A percentile compares a stretch with the other conserved stretches of the same genome.
Evolutionary conservation across 2,797 vertebrate species (phyloP).

Genomic region (Chloroceryle amazona): DNA sequence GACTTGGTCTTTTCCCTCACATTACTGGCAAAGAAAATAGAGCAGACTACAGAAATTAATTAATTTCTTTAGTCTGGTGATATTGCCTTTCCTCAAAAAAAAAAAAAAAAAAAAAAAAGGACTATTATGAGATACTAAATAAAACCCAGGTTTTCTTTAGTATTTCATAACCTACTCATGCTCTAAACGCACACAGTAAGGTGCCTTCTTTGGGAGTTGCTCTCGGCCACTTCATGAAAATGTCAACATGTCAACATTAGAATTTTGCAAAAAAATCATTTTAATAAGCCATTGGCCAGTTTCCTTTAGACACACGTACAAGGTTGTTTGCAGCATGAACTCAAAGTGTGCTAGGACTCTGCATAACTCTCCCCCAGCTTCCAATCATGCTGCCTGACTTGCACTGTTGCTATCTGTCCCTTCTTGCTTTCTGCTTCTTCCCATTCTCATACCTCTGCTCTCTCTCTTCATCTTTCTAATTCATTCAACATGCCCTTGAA

Average conservation of each 20-base stretch:
- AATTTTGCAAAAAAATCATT: neutral
- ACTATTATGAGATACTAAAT: neutral
- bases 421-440: constrained; percentile 14
- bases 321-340: neutral
- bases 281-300: neutral
- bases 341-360: neutral
- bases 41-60: neutral
- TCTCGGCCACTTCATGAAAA: neutral
- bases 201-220: neutral
- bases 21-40: neutral
- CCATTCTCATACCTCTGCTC: constrained; percentile 15
- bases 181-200: neutral
- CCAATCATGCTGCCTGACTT: neutral
- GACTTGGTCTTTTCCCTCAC: neutral
- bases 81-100: neutral
- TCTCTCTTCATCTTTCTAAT: constrained; percentile 62
- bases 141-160: neutral
- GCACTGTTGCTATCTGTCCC: neutral
- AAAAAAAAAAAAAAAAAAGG: neutral
- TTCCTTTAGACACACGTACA: neutral
- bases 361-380: neutral
- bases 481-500: constrained; percentile 69
- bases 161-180: neutral
- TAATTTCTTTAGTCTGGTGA: neutral
- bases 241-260: neutral